phyloP scores from a whole-genome alignment of 2,797 vertebrate genomes.

The Eulemur mongoz region DNA sequence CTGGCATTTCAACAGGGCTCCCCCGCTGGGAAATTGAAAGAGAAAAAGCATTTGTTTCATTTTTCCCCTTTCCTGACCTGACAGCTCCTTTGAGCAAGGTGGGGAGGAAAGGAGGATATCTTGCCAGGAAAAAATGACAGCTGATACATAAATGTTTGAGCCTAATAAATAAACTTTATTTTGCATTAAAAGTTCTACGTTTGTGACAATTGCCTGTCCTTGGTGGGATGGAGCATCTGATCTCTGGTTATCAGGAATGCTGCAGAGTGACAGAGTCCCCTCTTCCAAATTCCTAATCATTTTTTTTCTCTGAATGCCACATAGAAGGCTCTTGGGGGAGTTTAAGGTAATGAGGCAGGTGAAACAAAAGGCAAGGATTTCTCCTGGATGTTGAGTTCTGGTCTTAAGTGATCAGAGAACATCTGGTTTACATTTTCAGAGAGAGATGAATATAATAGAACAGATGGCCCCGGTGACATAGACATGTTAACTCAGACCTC shows the following conservation, averaged over 20 bases:
- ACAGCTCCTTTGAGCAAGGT: slow-evolving; percentile 76
- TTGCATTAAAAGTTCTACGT: slow-evolving; percentile 64
- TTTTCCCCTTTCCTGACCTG: slow-evolving; percentile 75
- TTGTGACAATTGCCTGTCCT: slow-evolving; percentile 26
- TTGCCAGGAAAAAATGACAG: slow-evolving; percentile 74
- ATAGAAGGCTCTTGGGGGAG: slow-evolving; percentile 52
- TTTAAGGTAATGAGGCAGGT: slow-evolving; percentile 75
- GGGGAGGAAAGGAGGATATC: neutral
- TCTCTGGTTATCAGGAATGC: slow-evolving; percentile 1
- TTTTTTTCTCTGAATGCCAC: slow-evolving; percentile 52
- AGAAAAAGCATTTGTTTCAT: slow-evolving; percentile 78
- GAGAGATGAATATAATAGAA: slow-evolving; percentile 51
- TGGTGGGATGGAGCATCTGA: neutral
- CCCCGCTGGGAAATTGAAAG: slow-evolving; percentile 79
- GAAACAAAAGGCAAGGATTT: slow-evolving; percentile 71
- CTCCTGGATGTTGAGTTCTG: slow-evolving; percentile 45
- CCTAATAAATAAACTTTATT: slow-evolving; percentile 62
- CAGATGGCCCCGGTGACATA: slow-evolving; percentile 45
- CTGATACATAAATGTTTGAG: slow-evolving; percentile 68
- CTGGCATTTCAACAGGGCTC: slow-evolving; percentile 80
- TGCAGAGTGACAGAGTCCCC: neutral
- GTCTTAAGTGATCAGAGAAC: slow-evolving; percentile 60
- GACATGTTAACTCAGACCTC: slow-evolving; percentile 44
- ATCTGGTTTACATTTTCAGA: slow-evolving; percentile 79
- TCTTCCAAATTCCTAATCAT: slow-evolving; percentile 30